Evolutionary conservation across 2,888 invertebrate genomes (phyloP), one percentile per base, ranked within the genome.

Genomic region (Portevinia maculata): DNA sequence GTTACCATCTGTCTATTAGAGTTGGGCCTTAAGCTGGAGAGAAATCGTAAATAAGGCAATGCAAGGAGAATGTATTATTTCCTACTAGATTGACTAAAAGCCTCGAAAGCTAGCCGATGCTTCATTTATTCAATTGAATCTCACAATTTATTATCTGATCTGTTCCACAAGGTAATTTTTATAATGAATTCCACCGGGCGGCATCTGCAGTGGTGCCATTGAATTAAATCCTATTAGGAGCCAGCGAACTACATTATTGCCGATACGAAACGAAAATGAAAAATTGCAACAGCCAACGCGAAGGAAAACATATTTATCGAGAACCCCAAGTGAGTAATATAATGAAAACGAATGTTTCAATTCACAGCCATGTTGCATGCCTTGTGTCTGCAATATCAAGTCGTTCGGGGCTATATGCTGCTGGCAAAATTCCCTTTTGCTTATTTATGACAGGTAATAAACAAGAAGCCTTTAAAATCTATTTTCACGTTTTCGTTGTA

Each of bases 321-420:
- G n/a, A 28, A 30, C 48, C 64, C 50, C 73, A 30, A 57, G 73
- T 74, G 64, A 65, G 64, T 48, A 48, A 32, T 74, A 55, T 64
- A 74, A 74, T 74, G 73, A 74, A 74, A 74, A 74, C 64, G 64
- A 64, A 74, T 74, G 73, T 74, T 74, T 64, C 73, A 39, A 64
- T 74, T 55, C 64, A 74, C 48, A 64, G 24, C 28, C 13, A 32
- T 3, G 34, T 24, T 52, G 71, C 32, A 28, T 55, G 30, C 24
- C 32, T 32, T 55, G 5, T 24, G 24, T 5, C 32, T 50, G 28
- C 46, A 62, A 17, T 13, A 13, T 17, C 21, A 19, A 13, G 32
- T 13, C 13, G 30, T n/a, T n/a, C n/a, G n/a, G n/a, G n/a, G n/a
- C n/a, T n/a, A n/a, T n/a, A n/a, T n/a, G n/a, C 37, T 48, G 11